Base-by-base conservation (phyloP, 2,113 vertebrate genomes). In the Calidris pugnax region DNA sequence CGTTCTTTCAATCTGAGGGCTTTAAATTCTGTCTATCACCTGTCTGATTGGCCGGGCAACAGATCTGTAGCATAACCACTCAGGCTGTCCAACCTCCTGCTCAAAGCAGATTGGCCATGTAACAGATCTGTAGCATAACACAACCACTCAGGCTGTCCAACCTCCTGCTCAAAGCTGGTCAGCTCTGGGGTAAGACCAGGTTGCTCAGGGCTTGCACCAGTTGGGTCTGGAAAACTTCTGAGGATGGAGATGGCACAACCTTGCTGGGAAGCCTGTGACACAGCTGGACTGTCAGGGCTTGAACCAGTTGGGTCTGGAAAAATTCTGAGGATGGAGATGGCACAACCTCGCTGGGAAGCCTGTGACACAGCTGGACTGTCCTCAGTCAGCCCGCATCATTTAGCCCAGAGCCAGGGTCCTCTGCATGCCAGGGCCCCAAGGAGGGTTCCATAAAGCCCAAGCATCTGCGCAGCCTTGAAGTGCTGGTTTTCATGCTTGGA, bases 361-460 rank as follows among this genome's bases (percentile, higher is more conserved):
- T 30, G 67, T 78, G 55, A 14, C 55, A 30, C 85, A 32, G 37
- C 64, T 45, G 37, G 45, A 69, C 26, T 60, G 45, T 53, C 43
- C 66, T 39, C 33, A 39, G 28, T 26, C 28, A 82, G 33, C 10
- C 53, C 39, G 45, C 7, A 8, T 37, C 33, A 75, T 32, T 18
- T 21, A 81, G 35, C 45, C 51, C 37, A 37, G 12, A 59, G 35
- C 18, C 37, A 73, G 32, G 33, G 10, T 37, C 60, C 27, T 72
- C 50, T 43, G 9, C 12, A n/a, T 48, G 19, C 57, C 1, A 1
- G 59, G 18, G 15, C 22, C 45, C 37, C 24, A 22, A 22, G 48
- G 21, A 63, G 47, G 19, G 12, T 16, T 73, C 0, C 0, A 43
- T 11, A 51, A 1, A 4, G 14, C 26, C 37, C 0, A 1, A 55